These are phyloP conservation scores for Barbus barbus DNA, from an alignment of 2,113 vertebrate species.

Conservation along the genomic window DNA sequence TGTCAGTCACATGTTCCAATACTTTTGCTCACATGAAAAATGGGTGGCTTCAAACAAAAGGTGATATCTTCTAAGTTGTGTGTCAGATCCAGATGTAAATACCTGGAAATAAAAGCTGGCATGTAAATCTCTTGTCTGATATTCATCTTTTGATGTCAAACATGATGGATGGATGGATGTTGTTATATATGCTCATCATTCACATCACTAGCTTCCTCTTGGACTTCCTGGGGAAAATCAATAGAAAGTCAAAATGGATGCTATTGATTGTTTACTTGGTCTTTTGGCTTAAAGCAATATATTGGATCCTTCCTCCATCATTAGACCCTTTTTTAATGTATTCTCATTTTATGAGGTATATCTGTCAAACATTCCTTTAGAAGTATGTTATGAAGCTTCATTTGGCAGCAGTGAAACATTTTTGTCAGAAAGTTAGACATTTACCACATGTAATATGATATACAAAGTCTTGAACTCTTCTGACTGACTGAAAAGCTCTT, in stretches of 20 bases:
- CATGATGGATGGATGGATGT: no score
- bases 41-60: no score
- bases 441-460: slow-evolving; percentile 23
- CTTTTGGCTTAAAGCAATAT: background rate
- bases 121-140: no score
- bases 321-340: background rate
- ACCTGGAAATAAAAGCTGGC: no score
- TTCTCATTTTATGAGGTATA: slow-evolving; percentile 5
- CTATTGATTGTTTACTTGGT: slow-evolving; percentile 51
- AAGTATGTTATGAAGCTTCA: background rate
- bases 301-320: no score
- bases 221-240: slow-evolving; percentile 48
- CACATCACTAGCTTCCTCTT: background rate
- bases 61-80: no score
- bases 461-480: background rate
- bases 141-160: no score
- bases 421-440: slow-evolving; percentile 9
- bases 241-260: slow-evolving; percentile 38
- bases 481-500: slow-evolving; percentile 24
- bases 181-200: background rate
- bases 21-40: no score
- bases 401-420: background rate
- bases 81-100: no score
- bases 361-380: background rate
- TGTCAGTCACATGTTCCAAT: no score